Evolutionary conservation across 2,888 invertebrate species (phyloP).

Genomic region (Oithona nana): DNA sequence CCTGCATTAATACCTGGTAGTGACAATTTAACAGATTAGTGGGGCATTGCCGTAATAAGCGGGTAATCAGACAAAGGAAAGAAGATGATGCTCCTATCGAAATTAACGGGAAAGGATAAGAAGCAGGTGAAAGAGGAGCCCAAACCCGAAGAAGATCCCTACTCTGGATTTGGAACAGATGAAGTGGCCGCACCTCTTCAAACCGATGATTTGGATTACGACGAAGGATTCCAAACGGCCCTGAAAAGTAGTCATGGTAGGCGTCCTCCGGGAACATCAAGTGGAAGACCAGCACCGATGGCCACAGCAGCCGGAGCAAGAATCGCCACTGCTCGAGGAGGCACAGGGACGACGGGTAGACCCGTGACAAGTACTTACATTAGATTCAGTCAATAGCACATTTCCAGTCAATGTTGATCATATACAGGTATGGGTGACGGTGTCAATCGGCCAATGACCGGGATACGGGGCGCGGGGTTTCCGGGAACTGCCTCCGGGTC

Average conservation of each 20-base stretch:
- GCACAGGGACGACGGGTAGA: no score
- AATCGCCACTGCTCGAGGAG: slow-evolving; percentile 21
- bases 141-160: slow-evolving; percentile 48
- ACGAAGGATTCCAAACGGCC: slow-evolving; percentile 47
- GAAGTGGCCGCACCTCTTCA: slow-evolving; percentile 44
- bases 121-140: no score
- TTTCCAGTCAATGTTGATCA: slow-evolving; percentile 1
- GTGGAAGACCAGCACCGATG: slow-evolving; percentile 21
- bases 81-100: no score
- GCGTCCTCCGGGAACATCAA: slow-evolving; percentile 30
- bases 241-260: slow-evolving; percentile 39
- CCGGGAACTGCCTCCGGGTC: slow-evolving; percentile 41
- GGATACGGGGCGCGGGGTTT: slow-evolving; percentile 87
- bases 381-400: slow-evolving; percentile 3
- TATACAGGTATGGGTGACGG: slow-evolving; percentile 16
- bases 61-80: no score
- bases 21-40: no score
- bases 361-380: no score
- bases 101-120: no score
- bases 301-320: slow-evolving; percentile 16
- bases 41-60: no score
- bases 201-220: slow-evolving; percentile 46
- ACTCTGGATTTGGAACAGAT: slow-evolving; percentile 40
- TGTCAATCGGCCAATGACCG: slow-evolving; percentile 67
- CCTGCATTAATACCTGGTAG: no score